Percentiles rank a stretch among this genome's conserved stretches.
phyloP scores from a whole-genome alignment of 2,113 vertebrate genomes.

The Lepus americanus region DNA sequence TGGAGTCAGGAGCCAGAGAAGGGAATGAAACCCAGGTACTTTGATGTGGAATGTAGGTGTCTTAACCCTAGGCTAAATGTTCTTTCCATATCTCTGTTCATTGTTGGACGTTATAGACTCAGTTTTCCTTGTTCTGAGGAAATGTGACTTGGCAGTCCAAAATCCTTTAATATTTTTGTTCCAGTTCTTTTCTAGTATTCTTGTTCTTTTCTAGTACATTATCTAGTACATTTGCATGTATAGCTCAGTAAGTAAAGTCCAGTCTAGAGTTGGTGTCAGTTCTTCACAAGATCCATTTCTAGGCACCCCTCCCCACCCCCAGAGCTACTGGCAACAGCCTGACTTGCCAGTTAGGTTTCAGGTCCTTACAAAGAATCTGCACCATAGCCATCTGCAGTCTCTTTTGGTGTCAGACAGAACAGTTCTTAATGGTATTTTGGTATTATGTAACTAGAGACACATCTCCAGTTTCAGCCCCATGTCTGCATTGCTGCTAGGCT shows the following conservation, averaged over 20 bases:
- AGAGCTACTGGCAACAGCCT: background rate
- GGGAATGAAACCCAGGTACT: too few species aligned
- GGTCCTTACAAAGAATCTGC: background rate
- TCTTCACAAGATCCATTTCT: background rate
- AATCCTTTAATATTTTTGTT: background rate
- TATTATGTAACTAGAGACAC: background rate
- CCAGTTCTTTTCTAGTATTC: background rate
- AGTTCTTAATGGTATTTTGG: background rate
- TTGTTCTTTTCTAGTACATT: background rate
- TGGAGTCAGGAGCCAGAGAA: too few species aligned
- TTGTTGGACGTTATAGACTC: background rate
- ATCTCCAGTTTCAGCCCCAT: background rate
- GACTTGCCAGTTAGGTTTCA: background rate
- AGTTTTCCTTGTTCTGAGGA: too few species aligned
- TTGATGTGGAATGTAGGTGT: too few species aligned
- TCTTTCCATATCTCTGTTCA: background rate
- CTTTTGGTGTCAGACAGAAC: background rate
- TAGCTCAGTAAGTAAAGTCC: background rate
- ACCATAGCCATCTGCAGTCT: background rate
- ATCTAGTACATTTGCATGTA: background rate
- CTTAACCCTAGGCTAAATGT: too few species aligned
- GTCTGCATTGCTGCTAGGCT: background rate
- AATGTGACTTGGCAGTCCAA: background rate
- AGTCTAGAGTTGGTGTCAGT: background rate
- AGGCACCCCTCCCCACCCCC: background rate